Conservation (phyloP, 2,888 invertebrate genomes). For the Lasioglossum vierecki region DNA sequence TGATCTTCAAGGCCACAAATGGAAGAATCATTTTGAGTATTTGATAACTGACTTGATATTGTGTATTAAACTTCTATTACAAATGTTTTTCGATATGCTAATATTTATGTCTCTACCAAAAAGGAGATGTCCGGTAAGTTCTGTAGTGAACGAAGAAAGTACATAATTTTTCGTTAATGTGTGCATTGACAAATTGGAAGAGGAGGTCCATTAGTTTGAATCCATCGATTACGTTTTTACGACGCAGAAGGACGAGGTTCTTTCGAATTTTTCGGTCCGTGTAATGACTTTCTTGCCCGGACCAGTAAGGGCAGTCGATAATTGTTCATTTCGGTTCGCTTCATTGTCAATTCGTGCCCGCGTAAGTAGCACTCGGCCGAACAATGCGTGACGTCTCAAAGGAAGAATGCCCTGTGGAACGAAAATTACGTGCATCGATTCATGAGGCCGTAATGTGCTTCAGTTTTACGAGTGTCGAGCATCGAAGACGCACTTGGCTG, state of each 20-base stretch:
- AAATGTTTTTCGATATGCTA: background rate
- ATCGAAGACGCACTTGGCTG: slow-evolving; percentile 41
- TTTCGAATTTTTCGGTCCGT: slow-evolving; percentile 7
- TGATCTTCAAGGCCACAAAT: too few relatives aligned
- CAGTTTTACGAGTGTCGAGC: slow-evolving; percentile 54
- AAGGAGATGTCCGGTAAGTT: background rate
- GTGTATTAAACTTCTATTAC: background rate
- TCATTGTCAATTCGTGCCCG: slow-evolving; percentile 48
- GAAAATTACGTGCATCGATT: slow-evolving; percentile 52
- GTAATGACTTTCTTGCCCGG: slow-evolving; percentile 26
- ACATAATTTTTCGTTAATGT: background rate
- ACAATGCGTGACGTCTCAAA: slow-evolving; percentile 62
- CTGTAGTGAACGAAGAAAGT: background rate
- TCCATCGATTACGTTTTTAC: background rate
- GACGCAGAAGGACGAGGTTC: background rate
- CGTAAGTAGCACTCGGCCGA: slow-evolving; percentile 52
- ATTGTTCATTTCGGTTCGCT: slow-evolving; percentile 59
- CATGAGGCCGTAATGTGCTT: slow-evolving; percentile 53
- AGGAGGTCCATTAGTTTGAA: background rate
- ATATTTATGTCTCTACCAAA: background rate
- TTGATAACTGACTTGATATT: too few relatives aligned
- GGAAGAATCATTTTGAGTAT: too few relatives aligned
- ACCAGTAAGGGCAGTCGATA: slow-evolving; percentile 39
- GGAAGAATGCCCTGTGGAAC: slow-evolving; percentile 43
- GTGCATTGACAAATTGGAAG: background rate